A percentile compares a stretch with the other conserved stretches of the same genome.
These are phyloP conservation scores for Caenorhabditis uteleia DNA, from an alignment of 2,888 invertebrate species.

Conservation along the genomic window DNA sequence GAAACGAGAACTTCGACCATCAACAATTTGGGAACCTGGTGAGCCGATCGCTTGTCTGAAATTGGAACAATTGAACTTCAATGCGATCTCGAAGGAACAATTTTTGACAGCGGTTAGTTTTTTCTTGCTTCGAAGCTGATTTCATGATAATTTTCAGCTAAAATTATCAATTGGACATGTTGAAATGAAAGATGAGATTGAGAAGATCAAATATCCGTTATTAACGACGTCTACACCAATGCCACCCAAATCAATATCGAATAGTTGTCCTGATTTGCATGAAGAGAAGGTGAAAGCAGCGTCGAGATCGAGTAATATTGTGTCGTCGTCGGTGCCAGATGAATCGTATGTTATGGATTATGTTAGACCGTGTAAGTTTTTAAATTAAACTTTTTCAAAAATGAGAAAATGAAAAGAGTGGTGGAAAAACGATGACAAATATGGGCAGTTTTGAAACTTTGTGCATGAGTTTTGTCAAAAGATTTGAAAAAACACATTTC, in stretches of 20 bases:
- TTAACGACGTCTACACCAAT: slow-evolving; percentile 34
- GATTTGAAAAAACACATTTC: too few relatives aligned
- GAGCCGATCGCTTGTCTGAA: slow-evolving; percentile 53
- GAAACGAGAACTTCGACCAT: slow-evolving; percentile 15
- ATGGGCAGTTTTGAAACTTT: too few relatives aligned
- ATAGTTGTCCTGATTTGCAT: slow-evolving; percentile 41
- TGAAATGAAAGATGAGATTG: slow-evolving; percentile 50
- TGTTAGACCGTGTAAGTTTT: slow-evolving; percentile 14
- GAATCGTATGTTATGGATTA: slow-evolving; percentile 15
- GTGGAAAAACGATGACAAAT: too few relatives aligned
- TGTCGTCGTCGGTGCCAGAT: slow-evolving; percentile 37
- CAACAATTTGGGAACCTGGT: slow-evolving; percentile 45
- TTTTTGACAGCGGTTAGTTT: slow-evolving; percentile 41
- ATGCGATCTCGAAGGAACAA: slow-evolving; percentile 53
- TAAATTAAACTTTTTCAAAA: background rate
- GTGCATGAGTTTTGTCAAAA: too few relatives aligned
- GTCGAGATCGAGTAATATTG: background rate
- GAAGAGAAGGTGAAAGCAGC: slow-evolving; percentile 3
- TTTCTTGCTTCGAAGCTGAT: background rate
- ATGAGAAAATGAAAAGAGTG: too few relatives aligned
- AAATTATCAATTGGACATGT: slow-evolving; percentile 48
- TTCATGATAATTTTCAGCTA: slow-evolving; percentile 28
- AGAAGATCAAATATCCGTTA: slow-evolving; percentile 40
- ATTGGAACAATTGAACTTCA: slow-evolving; percentile 46
- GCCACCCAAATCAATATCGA: slow-evolving; percentile 28